Evolutionary conservation across 2,888 invertebrate species (phyloP).

Genomic region (Drosophila mercatorum): DNA sequence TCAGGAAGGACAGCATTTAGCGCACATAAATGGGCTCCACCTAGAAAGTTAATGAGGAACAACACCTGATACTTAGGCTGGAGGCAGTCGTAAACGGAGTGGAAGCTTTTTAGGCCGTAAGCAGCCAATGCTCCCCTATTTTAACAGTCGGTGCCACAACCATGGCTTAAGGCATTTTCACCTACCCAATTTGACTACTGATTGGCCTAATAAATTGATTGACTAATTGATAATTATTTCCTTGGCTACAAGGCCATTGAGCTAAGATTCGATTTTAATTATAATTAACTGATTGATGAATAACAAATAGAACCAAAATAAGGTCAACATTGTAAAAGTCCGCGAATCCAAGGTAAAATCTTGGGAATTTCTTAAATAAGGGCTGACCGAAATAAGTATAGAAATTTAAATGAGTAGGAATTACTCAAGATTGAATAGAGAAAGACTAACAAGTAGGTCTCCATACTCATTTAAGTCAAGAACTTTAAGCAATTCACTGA

Average conservation of each 20-base stretch:
- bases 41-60: too few relatives aligned
- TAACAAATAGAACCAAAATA: neutral
- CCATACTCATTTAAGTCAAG: too few relatives aligned
- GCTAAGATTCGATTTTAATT: neutral
- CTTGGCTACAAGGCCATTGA: too few relatives aligned
- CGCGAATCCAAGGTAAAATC: too few relatives aligned
- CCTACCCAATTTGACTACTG: neutral
- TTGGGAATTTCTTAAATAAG: too few relatives aligned
- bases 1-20: too few relatives aligned
- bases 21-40: too few relatives aligned
- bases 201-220: conserved; percentile 4
- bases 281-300: neutral
- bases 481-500: neutral
- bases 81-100: neutral
- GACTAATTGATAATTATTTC: neutral
- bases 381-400: too few relatives aligned
- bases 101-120: neutral
- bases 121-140: neutral
- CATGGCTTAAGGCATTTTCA: neutral
- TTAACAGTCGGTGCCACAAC: neutral
- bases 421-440: too few relatives aligned
- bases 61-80: too few relatives aligned
- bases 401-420: too few relatives aligned
- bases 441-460: neutral
- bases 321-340: neutral